Evolutionary conservation across 2,888 invertebrate species (phyloP), one percentile per base, ranked within the genome.

Genomic region (Megaustenia siamemsis): DNA sequence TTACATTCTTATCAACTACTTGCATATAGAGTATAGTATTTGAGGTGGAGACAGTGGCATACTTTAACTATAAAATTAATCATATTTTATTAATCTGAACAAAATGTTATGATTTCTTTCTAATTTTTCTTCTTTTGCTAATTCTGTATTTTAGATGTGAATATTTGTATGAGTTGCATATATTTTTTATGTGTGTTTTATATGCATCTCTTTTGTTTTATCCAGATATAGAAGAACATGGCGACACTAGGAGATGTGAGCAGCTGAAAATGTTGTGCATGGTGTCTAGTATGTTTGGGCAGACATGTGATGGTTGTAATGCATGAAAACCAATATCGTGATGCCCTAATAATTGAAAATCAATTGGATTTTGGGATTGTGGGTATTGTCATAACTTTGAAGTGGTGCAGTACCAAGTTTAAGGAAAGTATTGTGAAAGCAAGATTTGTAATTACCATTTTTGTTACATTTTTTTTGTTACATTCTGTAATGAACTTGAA

Each of bases 181-280:
- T n/a, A n/a, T n/a, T n/a, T n/a, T n/a, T n/a, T n/a, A n/a, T n/a
- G n/a, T n/a, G n/a, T n/a, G n/a, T n/a, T n/a, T n/a, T n/a, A n/a
- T n/a, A n/a, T n/a, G 21, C n/a, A 43, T 40, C 60, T 40, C 66
- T 60, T 63, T 49, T 68, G 38, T 80, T 66, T 60, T 45, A 32
- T 43, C 8, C 35, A 75, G 77, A 56, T 60, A 77, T 60, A 45
- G 77, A 49, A 56, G 45, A 60, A 77, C 77, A 77, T 77, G 77
- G 77, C 56, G 77, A 45, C 77, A 53, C 12, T 60, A 77, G 56
- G 35, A 40, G 12, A 18, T 24, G 32, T 56, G 24, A 53, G 73
- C 73, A 53, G 35, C 49, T 53, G 53, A 32, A n/a, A 53, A 40
- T 71, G 43, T 45, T 49, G 75, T 28, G 10, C 32, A 49, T 45